phyloP scores from a whole-genome alignment of 2,113 vertebrate genomes.

The Ophiodon elongatus region DNA sequence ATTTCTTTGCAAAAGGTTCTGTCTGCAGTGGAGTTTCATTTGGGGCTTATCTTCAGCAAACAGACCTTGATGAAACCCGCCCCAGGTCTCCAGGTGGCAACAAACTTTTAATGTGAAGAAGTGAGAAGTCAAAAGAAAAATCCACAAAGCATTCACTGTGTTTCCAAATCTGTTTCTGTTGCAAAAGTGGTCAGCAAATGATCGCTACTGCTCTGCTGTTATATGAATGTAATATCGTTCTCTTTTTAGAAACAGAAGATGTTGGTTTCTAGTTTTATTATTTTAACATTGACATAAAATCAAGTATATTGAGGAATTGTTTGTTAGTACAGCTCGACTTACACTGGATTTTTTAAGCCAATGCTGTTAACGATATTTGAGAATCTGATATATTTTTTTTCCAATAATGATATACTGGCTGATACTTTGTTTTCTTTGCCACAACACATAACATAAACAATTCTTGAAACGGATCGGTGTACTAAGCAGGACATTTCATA shows the following conservation, averaged over 20 bases:
- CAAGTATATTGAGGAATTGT: background rate
- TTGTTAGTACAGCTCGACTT: background rate
- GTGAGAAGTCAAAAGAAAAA: slow-evolving; percentile 26
- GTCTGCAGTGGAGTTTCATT: slow-evolving; percentile 51
- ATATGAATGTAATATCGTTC: background rate
- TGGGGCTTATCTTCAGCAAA: slow-evolving; percentile 72
- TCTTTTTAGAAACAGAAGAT: background rate
- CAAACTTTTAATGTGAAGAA: slow-evolving; percentile 59
- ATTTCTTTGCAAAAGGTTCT: slow-evolving; percentile 67
- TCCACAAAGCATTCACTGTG: slow-evolving; percentile 2
- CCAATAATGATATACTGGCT: background rate
- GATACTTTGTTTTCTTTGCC: background rate
- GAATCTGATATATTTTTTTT: background rate
- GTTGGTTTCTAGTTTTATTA: background rate
- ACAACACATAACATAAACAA: background rate
- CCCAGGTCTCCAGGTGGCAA: slow-evolving; percentile 54
- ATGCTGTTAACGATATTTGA: background rate
- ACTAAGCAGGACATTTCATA: background rate
- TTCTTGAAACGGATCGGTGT: background rate
- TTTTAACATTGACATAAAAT: background rate
- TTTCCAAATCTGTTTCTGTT: background rate
- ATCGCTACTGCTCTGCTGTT: background rate
- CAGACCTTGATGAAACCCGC: slow-evolving; percentile 64
- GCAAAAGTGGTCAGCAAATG: background rate
- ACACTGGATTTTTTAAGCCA: background rate